These are phyloP conservation scores for Himalopsyche kuldschensis DNA, from an alignment of 2,888 invertebrate species.

Conservation along the genomic window DNA sequence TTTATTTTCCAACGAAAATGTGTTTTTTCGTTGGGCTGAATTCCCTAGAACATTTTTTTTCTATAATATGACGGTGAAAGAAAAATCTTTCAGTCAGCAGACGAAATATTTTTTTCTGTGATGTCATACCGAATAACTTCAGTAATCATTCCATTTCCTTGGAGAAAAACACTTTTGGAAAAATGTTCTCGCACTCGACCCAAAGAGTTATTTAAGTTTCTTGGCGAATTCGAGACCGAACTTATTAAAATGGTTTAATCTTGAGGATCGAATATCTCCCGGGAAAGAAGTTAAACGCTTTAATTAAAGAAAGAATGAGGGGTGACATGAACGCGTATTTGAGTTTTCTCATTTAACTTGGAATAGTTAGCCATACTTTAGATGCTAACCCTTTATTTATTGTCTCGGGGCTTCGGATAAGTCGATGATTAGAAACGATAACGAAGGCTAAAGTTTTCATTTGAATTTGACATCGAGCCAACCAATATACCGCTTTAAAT, in stretches of 20 bases:
- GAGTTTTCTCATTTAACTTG: constrained; percentile 28
- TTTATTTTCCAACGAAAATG: too few relatives aligned
- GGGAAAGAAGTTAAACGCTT: constrained; percentile 8
- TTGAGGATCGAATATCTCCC: not conserved
- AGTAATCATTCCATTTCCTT: constrained; percentile 2
- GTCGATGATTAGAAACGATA: not conserved
- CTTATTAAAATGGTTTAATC: constrained; percentile 17
- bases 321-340: constrained; percentile 10
- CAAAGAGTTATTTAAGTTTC: constrained; percentile 5
- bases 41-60: not conserved
- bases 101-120: not conserved
- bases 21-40: not conserved
- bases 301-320: constrained; percentile 19
- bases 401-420: not conserved
- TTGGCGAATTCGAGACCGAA: not conserved
- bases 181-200: not conserved
- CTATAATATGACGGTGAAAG: not conserved
- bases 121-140: constrained; percentile 1
- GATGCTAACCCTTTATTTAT: not conserved
- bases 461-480: too few relatives aligned
- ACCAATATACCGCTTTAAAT: too few relatives aligned
- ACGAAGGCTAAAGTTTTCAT: not conserved
- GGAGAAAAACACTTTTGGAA: constrained; percentile 3
- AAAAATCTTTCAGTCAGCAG: not conserved
- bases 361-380: not conserved